Evolutionary conservation across 1,140 invertebrate genomes (phyloP), one percentile per base, ranked within the genome.

Genomic region (Eufriesea mexicana): DNA sequence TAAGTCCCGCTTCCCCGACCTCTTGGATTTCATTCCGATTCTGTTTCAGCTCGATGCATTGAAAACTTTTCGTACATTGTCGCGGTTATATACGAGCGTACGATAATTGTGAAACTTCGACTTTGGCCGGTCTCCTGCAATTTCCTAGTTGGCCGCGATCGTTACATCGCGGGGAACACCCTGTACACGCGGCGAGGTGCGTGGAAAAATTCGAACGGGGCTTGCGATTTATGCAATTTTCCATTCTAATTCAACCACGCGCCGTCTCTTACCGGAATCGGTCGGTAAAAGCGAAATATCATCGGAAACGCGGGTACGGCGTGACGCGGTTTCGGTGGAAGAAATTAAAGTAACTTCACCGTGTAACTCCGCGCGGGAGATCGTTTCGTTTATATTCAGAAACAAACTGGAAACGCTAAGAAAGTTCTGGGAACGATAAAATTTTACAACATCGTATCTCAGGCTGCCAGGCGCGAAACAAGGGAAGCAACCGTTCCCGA

Each of bases 401-500:
- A 73, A 82, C 79, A 76, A 82, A 76, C 79, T 57, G 79, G 79
- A 57, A 66, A 75, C 71, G 71, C 61, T 55, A 57, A 75, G 62
- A 82, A 82, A 66, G 62, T 82, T 82, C 51, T 55, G 72, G 42
- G 79, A 64, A 67, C 62, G 20, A 82, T 82, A 82, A 82, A 82
- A 82, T 82, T 82, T 82, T 82, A 82, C 72, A 66, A 64, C 72
- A 66, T 82, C 79, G 79, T 82, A 82, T 82, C 54, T 82, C 79
- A 82, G 71, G 8, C 59, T 47, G 14, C 42, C 47, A 16, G 45
- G 64, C 51, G 80, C 28, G 80, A 77, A 83, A 70, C 80, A 70
- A 77, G 80, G 51, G 51, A 57, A 57, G 54, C 45, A 14, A 57
- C 28, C 55, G 55, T 83, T 51, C 49, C 20, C 64, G 80, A 70